Evolutionary conservation across 2,113 vertebrate genomes (phyloP).

Genomic region (Eulemur macaco): DNA sequence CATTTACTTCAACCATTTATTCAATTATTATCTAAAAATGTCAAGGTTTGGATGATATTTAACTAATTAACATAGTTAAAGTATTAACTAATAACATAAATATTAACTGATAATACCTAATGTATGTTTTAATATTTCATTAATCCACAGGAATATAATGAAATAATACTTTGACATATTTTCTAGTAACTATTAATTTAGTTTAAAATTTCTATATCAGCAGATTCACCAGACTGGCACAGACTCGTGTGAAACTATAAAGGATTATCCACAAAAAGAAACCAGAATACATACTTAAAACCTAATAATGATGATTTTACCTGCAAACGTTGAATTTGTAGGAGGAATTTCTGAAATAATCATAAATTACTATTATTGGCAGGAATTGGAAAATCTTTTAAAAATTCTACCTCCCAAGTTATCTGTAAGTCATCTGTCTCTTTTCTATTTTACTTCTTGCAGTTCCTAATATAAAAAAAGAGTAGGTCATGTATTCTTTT

Average conservation of each 20-base stretch:
- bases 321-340: constrained; percentile 60
- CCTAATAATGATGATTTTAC: constrained; percentile 38
- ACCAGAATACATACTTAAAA: neutral
- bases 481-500: neutral
- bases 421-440: neutral
- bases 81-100: neutral
- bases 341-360: constrained; percentile 62
- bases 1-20: neutral
- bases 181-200: constrained; percentile 16
- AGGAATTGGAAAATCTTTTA: neutral
- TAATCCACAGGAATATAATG: neutral
- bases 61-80: neutral
- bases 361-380: constrained; percentile 20
- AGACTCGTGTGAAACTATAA: neutral
- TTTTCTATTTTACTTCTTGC: neutral
- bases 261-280: neutral
- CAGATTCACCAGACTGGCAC: neutral
- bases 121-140: neutral
- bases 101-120: neutral
- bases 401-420: neutral
- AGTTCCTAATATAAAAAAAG: neutral
- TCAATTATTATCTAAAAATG: constrained; percentile 7
- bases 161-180: constrained; percentile 5
- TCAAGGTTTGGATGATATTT: neutral
- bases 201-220: neutral